These are phyloP conservation scores for Spea multiplicata DNA, from an alignment of 2,113 vertebrate genomes.

Conservation along the genomic window DNA sequence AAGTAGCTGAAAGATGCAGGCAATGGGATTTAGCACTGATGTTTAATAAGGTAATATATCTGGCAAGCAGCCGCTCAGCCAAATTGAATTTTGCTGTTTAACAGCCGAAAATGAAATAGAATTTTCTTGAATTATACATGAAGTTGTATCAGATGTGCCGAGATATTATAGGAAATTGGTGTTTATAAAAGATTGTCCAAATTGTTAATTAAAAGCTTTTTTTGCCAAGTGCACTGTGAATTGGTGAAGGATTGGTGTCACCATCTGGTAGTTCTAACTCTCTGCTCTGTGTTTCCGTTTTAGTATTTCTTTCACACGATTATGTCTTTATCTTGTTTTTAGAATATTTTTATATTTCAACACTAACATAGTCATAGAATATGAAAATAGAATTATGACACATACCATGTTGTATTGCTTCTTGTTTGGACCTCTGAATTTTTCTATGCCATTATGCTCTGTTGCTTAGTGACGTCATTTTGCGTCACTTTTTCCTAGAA, in stretches of 20 bases:
- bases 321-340: no score
- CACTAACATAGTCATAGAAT: no score
- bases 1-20: slow-evolving; percentile 13
- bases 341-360: no score
- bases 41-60: slow-evolving; percentile 69
- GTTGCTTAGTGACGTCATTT: neutral
- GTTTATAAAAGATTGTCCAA: slow-evolving; percentile 70
- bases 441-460: neutral
- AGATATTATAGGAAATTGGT: slow-evolving; percentile 68
- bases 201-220: slow-evolving; percentile 69
- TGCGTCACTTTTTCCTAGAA: neutral
- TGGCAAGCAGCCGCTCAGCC: slow-evolving; percentile 59
- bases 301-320: neutral
- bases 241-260: slow-evolving; percentile 54
- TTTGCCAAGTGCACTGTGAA: slow-evolving; percentile 63
- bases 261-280: neutral
- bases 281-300: neutral
- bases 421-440: neutral
- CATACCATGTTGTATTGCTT: neutral
- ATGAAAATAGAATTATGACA: neutral
- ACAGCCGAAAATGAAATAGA: slow-evolving; percentile 70
- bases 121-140: slow-evolving; percentile 72
- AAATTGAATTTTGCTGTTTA: slow-evolving; percentile 71
- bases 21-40: slow-evolving; percentile 50
- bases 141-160: slow-evolving; percentile 68